Conservation (phyloP, 2,113 vertebrate species). For the Oryzias javanicus region DNA sequence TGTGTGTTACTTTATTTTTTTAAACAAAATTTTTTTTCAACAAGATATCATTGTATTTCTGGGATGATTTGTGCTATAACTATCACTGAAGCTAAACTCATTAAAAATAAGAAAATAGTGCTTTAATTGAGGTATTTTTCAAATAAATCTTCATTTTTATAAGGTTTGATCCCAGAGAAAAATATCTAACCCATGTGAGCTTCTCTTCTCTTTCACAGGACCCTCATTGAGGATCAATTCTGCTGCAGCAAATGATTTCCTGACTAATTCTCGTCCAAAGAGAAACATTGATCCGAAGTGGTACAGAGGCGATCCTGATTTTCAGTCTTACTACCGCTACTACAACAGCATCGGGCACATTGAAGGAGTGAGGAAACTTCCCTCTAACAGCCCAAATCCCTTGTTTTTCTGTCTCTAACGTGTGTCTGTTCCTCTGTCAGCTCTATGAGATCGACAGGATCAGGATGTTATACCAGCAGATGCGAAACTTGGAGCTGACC, state of each 20-base stretch:
- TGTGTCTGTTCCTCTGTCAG: conserved; percentile 46
- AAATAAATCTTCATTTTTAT: not conserved
- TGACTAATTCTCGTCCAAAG: conserved; percentile 58
- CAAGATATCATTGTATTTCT: too few species aligned
- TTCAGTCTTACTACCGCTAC: conserved; percentile 76
- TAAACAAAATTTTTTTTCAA: too few species aligned
- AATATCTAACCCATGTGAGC: not conserved
- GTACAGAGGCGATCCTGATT: conserved; percentile 64
- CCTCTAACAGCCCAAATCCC: not conserved
- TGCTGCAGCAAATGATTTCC: conserved; percentile 63
- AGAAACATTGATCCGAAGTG: conserved; percentile 68
- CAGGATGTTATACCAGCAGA: conserved; percentile 75
- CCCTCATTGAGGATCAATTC: conserved; percentile 50
- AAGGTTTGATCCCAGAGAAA: not conserved
- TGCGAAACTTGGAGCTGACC: conserved; percentile 72
- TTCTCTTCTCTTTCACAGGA: conserved; percentile 11
- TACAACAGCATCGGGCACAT: conserved; percentile 77
- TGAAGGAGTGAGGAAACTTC: conserved; percentile 64
- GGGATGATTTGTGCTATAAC: too few species aligned
- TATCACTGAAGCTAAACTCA: too few species aligned
- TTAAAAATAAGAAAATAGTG: too few species aligned
- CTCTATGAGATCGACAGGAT: conserved; percentile 77
- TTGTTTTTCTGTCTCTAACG: not conserved
- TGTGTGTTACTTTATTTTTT: too few species aligned
- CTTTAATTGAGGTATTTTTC: too few species aligned